These are phyloP conservation scores for Brachionus calyciflorus DNA, from an alignment of 1,140 invertebrate genomes.

Conservation along the genomic window DNA sequence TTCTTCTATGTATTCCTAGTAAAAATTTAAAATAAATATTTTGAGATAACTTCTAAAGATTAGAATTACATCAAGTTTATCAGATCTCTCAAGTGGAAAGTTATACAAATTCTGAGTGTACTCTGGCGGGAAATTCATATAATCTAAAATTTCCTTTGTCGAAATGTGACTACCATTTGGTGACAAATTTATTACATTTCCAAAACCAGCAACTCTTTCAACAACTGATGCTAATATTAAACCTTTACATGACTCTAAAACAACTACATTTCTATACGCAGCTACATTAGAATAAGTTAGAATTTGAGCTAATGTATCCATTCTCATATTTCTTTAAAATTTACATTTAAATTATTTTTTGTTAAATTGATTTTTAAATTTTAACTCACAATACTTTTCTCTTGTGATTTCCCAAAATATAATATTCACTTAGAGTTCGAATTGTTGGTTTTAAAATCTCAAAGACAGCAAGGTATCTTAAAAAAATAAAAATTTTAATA, in stretches of 20 bases:
- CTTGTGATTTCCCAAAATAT: conserved; percentile 67
- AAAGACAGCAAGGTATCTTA: conserved; percentile 48
- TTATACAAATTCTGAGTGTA: conserved; percentile 51
- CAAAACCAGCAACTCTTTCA: conserved; percentile 53
- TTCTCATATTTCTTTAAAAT: conserved; percentile 66
- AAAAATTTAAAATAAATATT: too few species aligned
- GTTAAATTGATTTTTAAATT: not conserved
- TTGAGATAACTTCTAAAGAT: too few species aligned
- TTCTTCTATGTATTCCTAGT: conserved; percentile 48
- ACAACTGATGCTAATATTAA: conserved; percentile 77
- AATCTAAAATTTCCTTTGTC: conserved; percentile 63
- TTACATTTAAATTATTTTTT: conserved; percentile 18
- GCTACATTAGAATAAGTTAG: conserved; percentile 75
- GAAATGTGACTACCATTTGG: conserved; percentile 19
- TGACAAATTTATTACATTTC: conserved; percentile 40
- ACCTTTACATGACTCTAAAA: conserved; percentile 82
- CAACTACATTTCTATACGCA: conserved; percentile 71
- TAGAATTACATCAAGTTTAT: conserved; percentile 23
- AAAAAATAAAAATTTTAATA: not conserved
- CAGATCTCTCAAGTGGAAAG: conserved; percentile 50
- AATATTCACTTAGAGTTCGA: conserved; percentile 72
- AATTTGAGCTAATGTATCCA: conserved; percentile 82
- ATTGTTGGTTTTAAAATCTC: conserved; percentile 71
- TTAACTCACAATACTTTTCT: conserved; percentile 73
- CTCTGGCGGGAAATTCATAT: conserved; percentile 66